phyloP scores from a whole-genome alignment of 2,888 invertebrate genomes.

The Chymomyza fuscimana region DNA sequence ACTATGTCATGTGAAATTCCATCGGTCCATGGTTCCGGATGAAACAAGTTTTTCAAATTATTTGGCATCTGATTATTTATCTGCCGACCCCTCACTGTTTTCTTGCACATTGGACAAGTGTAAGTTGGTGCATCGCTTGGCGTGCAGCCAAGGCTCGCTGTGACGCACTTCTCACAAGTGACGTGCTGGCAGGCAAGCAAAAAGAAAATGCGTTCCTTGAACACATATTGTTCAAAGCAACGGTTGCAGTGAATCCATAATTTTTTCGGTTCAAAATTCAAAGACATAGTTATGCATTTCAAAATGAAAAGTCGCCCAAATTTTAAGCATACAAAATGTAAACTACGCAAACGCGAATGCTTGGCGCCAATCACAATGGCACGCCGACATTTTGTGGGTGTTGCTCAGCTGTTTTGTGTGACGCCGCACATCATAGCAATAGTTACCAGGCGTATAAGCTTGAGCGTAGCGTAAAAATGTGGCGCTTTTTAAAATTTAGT shows the following conservation, averaged over 20 bases:
- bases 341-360: neutral
- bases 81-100: conserved; percentile 53
- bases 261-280: conserved; percentile 18
- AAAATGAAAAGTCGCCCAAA: neutral
- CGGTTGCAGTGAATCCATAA: conserved; percentile 76
- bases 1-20: conserved; percentile 42
- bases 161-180: conserved; percentile 62
- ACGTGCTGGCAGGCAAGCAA: conserved; percentile 73
- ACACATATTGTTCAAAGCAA: conserved; percentile 60
- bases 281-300: neutral
- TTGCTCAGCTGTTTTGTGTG: conserved; percentile 18
- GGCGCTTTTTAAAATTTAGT: neutral
- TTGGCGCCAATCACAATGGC: neutral
- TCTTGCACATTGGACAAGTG: conserved; percentile 63
- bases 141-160: conserved; percentile 33
- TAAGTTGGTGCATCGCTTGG: conserved; percentile 47
- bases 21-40: conserved; percentile 67
- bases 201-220: conserved; percentile 48
- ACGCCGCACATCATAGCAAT: neutral
- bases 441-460: neutral
- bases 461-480: neutral
- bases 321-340: neutral
- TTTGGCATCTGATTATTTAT: conserved; percentile 66
- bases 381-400: neutral
- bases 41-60: conserved; percentile 68